Evolutionary conservation across 2,888 invertebrate genomes (phyloP), one percentile per base, ranked within the genome.

Genomic region (Cancer borealis): DNA sequence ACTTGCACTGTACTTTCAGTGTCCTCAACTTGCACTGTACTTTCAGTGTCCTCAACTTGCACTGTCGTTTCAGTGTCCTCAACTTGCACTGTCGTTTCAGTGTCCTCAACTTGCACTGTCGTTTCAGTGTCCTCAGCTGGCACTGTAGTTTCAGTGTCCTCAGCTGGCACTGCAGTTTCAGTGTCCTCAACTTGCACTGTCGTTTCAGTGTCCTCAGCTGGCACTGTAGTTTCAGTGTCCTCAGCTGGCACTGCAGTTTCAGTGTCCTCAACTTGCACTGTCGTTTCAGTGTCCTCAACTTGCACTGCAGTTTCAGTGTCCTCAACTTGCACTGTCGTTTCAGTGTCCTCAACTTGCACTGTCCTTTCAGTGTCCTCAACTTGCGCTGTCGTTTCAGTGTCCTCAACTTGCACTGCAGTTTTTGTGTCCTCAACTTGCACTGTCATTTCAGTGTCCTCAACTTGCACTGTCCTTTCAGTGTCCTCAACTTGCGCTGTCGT

Each of bases 61-160:
- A 39, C 39, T 39, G 39, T 39, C 39, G 39, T 39, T 21, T 60
- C 60, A 60, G 21, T 60, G 60, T 60, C 60, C 17, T 21, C 60
- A 60, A 39, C 39, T n/a, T 30, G n/a, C 73, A 73, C 73, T 73
- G 73, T 73, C 73, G n/a, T n/a, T 73, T 73, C n/a, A 73, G 73
- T 26, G 26, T 54, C 54, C 12, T n/a, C 73, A 73, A n/a, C 73
- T n/a, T 21, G 21, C n/a, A 73, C 73, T 73, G 73, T 73, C 73
- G 21, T n/a, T 73, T 73, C 73, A 73, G 12, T 54, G 54, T 14
- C 14, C 6, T 21, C 73, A 73, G n/a, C 73, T n/a, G n/a, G 21
- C 73, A 73, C 73, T 73, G 73, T n/a, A n/a, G n/a, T n/a, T 73
- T 73, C 73, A 73, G 73, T 26, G 5, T 5, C 30, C 10, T 10